Base-by-base conservation (phyloP, 2,888 invertebrate species). In the Chironomus tentans region DNA sequence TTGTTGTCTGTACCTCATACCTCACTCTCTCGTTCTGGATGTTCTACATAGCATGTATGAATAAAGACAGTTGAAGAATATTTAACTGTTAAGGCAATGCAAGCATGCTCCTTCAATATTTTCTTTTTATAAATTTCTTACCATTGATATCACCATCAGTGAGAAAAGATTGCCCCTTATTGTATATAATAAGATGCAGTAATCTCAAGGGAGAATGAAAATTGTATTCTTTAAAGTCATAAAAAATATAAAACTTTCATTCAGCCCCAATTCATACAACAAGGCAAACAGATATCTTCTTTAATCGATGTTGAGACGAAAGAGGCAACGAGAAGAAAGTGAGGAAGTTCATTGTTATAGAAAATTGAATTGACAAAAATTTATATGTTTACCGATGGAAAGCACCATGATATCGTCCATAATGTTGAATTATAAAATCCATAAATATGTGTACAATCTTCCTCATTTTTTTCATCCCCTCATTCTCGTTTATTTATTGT, bases 341-440 rank as follows among this genome's bases (percentile, higher is more conserved):
- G 48, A 68, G 70, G 28, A 70, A 48, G 70, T 21, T 47, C 48
- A 48, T 47, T 70, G 70, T 48, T 12, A 70, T 70, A 70, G 47
- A 70, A 70, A 70, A 70, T 70, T 70, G 70, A 70, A 70, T 68
- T 70, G 70, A 70, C 70, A 70, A 70, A 38, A 38, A 38, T 38
- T 38, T 38, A 38, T 38, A 47, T 70, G 47, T 70, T 70, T 70
- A 48, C 48, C 12, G 47, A 47, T 70, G 70, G 65, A 65, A 22
- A 70, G 15, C 47, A 15, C 38, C 15, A 38, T 38, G 48, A 48
- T 48, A 48, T 70, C 70, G 70, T 70, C 48, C 70, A 70, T 70
- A 70, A 70, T 70, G 70, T 70, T 28, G 70, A 48, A 65, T 65
- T 65, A 65, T 65, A 65, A 24, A 65, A 65, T 21, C 22, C n/a